Conservation (phyloP, 2,797 vertebrate species). For the Malacoraja senta region DNA sequence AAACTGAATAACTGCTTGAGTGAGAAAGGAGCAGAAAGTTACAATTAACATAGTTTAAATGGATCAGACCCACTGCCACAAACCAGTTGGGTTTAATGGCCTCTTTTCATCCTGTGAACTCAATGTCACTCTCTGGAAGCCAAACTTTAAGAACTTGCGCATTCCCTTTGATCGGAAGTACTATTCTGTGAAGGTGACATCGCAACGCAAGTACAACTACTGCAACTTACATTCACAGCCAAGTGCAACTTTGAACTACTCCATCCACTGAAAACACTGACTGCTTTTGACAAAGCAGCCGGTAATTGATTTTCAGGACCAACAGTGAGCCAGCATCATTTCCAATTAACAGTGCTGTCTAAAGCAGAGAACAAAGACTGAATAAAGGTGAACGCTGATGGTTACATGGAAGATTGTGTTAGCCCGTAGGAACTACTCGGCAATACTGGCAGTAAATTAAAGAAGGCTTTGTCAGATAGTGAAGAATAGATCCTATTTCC, state of each 20-base stretch:
- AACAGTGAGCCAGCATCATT: constrained; percentile 24
- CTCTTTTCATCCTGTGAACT: too few species aligned
- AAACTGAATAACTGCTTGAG: too few species aligned
- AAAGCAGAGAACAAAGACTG: constrained; percentile 35
- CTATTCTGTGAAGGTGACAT: background rate
- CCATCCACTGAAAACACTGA: background rate
- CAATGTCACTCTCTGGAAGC: background rate
- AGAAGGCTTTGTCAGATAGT: constrained; percentile 35
- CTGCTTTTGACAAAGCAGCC: background rate
- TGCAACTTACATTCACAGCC: background rate
- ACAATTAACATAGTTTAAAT: too few species aligned
- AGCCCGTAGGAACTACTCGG: constrained; percentile 38
- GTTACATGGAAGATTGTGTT: constrained; percentile 34
- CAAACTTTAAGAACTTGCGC: background rate
- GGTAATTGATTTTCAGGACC: background rate
- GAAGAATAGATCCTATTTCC: constrained; percentile 37
- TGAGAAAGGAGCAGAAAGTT: too few species aligned
- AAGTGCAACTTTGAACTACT: background rate
- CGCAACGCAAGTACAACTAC: background rate
- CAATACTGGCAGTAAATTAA: constrained; percentile 43
- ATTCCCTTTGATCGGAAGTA: background rate
- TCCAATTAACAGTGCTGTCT: constrained; percentile 42
- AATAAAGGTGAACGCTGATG: constrained; percentile 36
- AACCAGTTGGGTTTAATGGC: too few species aligned
- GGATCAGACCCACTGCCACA: too few species aligned